A percentile compares a stretch with the other conserved stretches of the same genome.
Evolutionary conservation across 2,797 vertebrate species (phyloP).

Genomic region (Hylomyscus alleni): DNA sequence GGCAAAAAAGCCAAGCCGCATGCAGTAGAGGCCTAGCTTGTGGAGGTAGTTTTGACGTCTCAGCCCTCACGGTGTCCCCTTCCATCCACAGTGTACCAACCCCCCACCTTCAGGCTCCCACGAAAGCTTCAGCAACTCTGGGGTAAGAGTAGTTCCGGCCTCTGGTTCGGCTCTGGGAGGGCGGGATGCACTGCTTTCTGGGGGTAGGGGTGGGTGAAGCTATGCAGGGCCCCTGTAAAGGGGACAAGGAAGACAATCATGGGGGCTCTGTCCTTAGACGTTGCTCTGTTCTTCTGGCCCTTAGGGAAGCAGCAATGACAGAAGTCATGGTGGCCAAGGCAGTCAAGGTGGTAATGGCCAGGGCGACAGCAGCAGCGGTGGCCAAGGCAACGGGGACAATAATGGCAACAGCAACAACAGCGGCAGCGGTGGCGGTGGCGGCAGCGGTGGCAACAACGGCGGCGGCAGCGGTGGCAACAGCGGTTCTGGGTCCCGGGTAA

Average conservation of each 20-base stretch:
- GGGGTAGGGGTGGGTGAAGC: neutral
- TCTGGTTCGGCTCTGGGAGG: neutral
- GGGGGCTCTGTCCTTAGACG: neutral
- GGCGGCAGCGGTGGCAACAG: accelerated
- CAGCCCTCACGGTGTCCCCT: neutral
- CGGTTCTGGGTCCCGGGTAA: constrained; percentile 62
- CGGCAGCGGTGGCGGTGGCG: accelerated
- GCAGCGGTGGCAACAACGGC: accelerated
- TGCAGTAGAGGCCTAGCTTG: neutral
- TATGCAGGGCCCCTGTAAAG: too few relatives aligned
- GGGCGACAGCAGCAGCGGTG: accelerated
- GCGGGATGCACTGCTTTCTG: neutral
- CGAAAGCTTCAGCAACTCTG: constrained; percentile 21
- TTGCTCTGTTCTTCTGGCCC: neutral
- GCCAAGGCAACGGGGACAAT: accelerated
- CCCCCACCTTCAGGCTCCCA: constrained; percentile 15
- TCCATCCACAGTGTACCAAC: constrained; percentile 75
- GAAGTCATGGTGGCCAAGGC: accelerated
- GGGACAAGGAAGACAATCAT: neutral
- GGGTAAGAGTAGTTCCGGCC: constrained; percentile 63
- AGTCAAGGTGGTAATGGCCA: neutral
- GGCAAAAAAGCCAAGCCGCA: neutral
- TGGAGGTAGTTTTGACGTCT: accelerated
- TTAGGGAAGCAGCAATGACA: constrained; percentile 24
- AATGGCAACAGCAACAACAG: accelerated